phyloP scores from a whole-genome alignment of 2,888 invertebrate genomes.

The Ennomos quercinarius region DNA sequence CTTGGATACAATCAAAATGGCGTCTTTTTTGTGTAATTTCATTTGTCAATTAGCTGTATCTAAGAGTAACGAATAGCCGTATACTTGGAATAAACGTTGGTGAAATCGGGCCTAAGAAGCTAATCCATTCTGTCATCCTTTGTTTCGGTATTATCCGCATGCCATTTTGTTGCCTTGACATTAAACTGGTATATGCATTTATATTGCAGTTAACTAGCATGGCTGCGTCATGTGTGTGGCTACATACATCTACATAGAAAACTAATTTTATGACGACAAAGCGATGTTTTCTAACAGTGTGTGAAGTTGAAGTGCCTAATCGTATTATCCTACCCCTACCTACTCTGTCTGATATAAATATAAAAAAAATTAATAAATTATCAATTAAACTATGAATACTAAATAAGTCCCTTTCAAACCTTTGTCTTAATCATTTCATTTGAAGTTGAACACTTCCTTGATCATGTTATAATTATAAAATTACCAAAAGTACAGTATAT shows the following conservation, averaged over 20 bases:
- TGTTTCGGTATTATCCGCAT: constrained; percentile 6
- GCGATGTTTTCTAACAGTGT: background rate
- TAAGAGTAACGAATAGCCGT: no score
- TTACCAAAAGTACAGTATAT: no score
- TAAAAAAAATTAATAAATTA: no score
- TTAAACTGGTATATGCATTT: constrained; percentile 39
- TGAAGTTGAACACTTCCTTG: constrained; percentile 1
- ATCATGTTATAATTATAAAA: background rate
- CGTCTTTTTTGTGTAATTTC: no score
- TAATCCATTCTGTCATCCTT: constrained; percentile 2
- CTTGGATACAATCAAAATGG: no score
- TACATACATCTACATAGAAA: constrained; percentile 11
- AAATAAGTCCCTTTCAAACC: background rate
- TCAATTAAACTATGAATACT: no score
- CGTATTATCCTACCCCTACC: no score
- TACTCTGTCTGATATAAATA: no score
- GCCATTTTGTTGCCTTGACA: constrained; percentile 36
- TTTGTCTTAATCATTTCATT: constrained; percentile 1
- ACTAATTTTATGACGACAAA: constrained; percentile 29
- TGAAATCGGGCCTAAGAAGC: no score
- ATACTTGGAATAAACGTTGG: no score
- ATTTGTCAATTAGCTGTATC: no score
- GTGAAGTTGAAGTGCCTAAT: no score
- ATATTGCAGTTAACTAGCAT: constrained; percentile 28
- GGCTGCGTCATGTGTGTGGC: constrained; percentile 23